A percentile compares a stretch with the other conserved stretches of the same genome.
These are phyloP conservation scores for Pollenia labialis DNA, from an alignment of 2,888 invertebrate genomes.

Conservation along the genomic window DNA sequence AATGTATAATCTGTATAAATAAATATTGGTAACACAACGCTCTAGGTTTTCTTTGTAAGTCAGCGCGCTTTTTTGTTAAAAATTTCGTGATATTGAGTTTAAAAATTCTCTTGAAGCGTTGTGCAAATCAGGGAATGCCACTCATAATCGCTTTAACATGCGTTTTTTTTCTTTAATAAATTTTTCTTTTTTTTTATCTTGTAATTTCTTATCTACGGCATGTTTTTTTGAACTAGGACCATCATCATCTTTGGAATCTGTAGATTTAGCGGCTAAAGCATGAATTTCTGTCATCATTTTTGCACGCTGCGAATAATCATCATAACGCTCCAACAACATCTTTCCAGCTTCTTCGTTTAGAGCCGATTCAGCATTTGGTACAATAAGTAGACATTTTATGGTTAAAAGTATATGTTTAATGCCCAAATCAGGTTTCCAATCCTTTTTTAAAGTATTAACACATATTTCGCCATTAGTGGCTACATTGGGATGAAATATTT, in stretches of 20 bases:
- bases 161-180: conserved; percentile 93
- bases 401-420: conserved; percentile 97
- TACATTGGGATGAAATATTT: conserved; percentile 99
- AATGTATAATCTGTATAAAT: conserved; percentile 46
- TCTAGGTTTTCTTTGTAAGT: conserved; percentile 62
- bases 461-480: conserved; percentile 97
- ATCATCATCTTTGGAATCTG: conserved; percentile 84
- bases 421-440: conserved; percentile 98
- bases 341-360: conserved; percentile 98
- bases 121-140: conserved; percentile 69
- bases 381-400: conserved; percentile 97
- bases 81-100: conserved; percentile 30
- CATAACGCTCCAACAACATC: conserved; percentile 95
- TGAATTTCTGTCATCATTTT: conserved; percentile 97
- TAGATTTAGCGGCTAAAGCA: conserved; percentile 87
- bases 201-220: conserved; percentile 91
- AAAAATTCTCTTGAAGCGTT: conserved; percentile 9
- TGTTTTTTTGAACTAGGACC: conserved; percentile 94
- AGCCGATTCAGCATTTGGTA: conserved; percentile 98
- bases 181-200: conserved; percentile 88
- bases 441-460: conserved; percentile 97
- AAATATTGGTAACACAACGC: conserved; percentile 63
- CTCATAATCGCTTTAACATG: conserved; percentile 93
- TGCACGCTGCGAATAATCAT: conserved; percentile 94
- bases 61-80: conserved; percentile 64